Evolutionary conservation across 2,797 vertebrate species (phyloP), one percentile per base, ranked within the genome.

Genomic region (Falco novaeseelandiae): DNA sequence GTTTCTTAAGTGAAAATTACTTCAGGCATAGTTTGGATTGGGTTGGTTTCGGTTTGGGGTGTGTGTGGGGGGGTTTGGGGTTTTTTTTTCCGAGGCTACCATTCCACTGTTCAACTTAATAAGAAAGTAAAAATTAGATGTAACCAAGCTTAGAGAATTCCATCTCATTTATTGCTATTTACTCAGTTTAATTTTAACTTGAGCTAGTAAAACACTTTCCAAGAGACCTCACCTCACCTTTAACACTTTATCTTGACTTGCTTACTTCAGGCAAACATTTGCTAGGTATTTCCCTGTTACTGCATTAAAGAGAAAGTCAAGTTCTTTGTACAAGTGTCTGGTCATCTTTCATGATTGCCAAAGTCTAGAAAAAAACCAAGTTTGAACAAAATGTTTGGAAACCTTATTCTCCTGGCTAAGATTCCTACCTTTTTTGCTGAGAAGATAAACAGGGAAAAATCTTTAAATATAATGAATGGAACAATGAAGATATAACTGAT

Each of bases 251-350:
- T 40, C 78, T 89, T 21, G 73, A 93, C 94, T 96, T 94, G 83
- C 83, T 81, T 94, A 83, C 91, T 84, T 72, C 49, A 83, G 92
- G 83, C 97, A 98, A 98, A 97, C 96, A 97, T 97, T 97, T 96
- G 94, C 89, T 72, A 94, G 51, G 58, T 65, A 90, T 89, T 42
- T 71, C 78, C 91, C 65, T 79, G 82, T 89, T 55, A 74, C 16
- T 20, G 29, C 27, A 36, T n/a, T n/a, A 90, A 94, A 95, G 55
- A 89, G 58, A 55, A 87, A 10, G 61, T 69, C 70, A 84, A 57
- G 44, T 55, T 90, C 82, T 93, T 89, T 91, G 67, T 74, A 70
- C 34, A 89, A 79, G 67, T 1, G 86, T 90, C 94, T 96, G 71
- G 63, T 90, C 80, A 76, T 14, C 32, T 89, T 90, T 96, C 80